A percentile compares a stretch with the other conserved stretches of the same genome.
These are phyloP conservation scores for Phortica variegata DNA, from an alignment of 1,140 invertebrate species.

Conservation along the genomic window DNA sequence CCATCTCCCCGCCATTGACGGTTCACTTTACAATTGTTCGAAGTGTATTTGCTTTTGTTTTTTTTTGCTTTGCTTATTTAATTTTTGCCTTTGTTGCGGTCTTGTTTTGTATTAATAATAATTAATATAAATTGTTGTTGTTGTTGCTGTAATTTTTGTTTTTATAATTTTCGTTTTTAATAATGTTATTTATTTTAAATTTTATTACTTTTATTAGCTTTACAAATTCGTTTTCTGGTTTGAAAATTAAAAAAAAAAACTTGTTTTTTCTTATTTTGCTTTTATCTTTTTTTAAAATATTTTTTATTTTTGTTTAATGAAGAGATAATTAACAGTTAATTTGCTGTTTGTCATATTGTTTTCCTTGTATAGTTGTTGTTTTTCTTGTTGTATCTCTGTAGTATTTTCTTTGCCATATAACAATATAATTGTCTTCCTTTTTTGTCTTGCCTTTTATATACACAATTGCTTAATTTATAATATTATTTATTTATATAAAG, in stretches of 20 bases:
- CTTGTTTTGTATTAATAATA: not conserved
- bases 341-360: not conserved
- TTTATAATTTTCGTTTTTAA: slow-evolving; percentile 7
- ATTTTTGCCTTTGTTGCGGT: too few species aligned
- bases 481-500: too few species aligned
- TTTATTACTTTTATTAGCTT: slow-evolving; percentile 42
- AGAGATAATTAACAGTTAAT: slow-evolving; percentile 8
- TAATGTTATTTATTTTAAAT: slow-evolving; percentile 7
- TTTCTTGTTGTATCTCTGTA: slow-evolving; percentile 29
- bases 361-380: slow-evolving; percentile 13
- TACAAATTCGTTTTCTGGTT: slow-evolving; percentile 54
- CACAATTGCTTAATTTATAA: too few species aligned
- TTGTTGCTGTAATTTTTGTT: not conserved
- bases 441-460: too few species aligned
- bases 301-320: slow-evolving; percentile 36
- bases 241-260: slow-evolving; percentile 49
- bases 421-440: too few species aligned
- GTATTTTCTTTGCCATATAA: slow-evolving; percentile 9
- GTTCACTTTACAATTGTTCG: slow-evolving; percentile 3
- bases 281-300: slow-evolving; percentile 34
- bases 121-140: slow-evolving; percentile 1
- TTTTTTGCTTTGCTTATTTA: not conserved
- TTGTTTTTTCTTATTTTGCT: slow-evolving; percentile 16
- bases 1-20: not conserved
- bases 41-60: too few species aligned